Conservation (phyloP, 1,140 invertebrate genomes). For the Drosophila aff. region DNA sequence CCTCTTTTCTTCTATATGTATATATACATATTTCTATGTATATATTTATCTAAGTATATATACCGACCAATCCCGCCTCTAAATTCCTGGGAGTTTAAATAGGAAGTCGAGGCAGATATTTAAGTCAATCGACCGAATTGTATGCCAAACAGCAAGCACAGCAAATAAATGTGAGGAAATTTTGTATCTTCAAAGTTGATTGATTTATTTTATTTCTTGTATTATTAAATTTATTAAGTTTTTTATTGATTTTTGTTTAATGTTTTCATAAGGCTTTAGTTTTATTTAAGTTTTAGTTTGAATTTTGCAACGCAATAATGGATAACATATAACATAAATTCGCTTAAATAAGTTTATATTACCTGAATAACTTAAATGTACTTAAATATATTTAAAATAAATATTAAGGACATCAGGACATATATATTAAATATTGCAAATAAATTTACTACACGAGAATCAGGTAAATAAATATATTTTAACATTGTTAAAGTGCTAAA, state of each 20-base stretch:
- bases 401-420: no score
- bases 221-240: background rate
- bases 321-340: no score
- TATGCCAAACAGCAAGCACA: background rate
- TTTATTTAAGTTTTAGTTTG: no score
- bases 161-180: background rate
- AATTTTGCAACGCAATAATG: no score
- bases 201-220: background rate
- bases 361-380: no score
- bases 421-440: no score
- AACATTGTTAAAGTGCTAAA: no score
- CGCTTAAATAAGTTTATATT: no score
- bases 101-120: constrained; percentile 26
- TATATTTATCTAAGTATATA: background rate
- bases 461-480: no score
- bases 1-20: background rate
- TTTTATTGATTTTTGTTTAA: background rate
- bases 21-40: background rate
- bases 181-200: background rate
- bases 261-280: no score
- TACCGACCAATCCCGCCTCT: background rate
- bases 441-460: no score
- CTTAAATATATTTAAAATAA: no score
- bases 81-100: constrained; percentile 14
- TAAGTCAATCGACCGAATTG: constrained; percentile 19